Evolutionary conservation across 2,113 vertebrate species (phyloP).

Genomic region (Edolisoma coerulescens): DNA sequence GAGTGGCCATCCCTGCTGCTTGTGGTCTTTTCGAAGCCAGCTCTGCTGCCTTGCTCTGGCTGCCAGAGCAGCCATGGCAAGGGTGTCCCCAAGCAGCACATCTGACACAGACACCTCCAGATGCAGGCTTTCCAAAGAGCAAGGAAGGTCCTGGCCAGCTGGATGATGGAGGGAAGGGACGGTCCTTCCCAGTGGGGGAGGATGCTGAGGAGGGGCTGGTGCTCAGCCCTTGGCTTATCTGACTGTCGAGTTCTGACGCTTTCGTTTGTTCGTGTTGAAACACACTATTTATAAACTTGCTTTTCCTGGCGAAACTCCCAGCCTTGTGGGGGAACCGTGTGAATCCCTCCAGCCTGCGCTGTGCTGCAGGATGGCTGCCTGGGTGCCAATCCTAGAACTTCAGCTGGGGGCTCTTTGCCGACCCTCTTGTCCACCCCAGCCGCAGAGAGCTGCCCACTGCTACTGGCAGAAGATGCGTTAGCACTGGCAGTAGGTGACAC

Average conservation of each 20-base stretch:
- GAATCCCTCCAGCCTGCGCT: slow-evolving; percentile 3
- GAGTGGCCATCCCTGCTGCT: background rate
- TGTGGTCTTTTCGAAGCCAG: background rate
- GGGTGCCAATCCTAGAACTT: background rate
- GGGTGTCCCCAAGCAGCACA: background rate
- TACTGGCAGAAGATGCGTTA: fast-evolving
- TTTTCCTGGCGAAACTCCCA: slow-evolving; percentile 52
- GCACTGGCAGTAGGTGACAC: background rate
- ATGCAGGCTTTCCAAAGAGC: background rate
- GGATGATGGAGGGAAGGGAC: background rate
- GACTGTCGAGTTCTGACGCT: background rate
- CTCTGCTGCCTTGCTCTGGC: background rate
- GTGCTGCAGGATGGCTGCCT: background rate
- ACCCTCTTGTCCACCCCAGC: fast-evolving
- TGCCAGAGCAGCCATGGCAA: background rate
- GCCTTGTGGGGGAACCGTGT: slow-evolving; percentile 25
- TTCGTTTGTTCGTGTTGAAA: slow-evolving; percentile 9
- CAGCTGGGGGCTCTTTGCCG: background rate
- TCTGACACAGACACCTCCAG: background rate
- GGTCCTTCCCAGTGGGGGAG: background rate
- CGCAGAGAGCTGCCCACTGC: background rate
- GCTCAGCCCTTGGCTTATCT: background rate
- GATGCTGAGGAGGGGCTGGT: background rate
- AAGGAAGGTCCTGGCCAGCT: background rate
- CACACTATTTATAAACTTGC: slow-evolving; percentile 58